Conservation (phyloP, 2,888 invertebrate species). For the Pantelozetes paolii region DNA sequence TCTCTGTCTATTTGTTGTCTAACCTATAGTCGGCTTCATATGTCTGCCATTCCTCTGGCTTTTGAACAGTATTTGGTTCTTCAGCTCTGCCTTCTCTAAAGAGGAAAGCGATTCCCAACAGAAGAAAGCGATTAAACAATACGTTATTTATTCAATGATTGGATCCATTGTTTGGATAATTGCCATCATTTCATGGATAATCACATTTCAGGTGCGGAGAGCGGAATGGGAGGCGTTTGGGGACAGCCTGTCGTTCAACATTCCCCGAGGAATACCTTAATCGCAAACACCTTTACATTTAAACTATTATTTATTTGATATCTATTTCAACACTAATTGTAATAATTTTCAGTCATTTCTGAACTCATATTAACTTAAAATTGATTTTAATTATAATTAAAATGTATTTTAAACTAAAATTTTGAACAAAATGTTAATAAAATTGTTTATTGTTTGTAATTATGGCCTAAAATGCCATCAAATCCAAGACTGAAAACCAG, state of each 20-base stretch:
- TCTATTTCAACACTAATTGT: background rate
- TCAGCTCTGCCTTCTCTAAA: slow-evolving; percentile 30
- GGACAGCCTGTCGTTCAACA: slow-evolving; percentile 43
- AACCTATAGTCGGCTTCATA: slow-evolving; percentile 37
- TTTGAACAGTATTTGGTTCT: slow-evolving; percentile 43
- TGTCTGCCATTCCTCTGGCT: slow-evolving; percentile 43
- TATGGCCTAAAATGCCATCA: too few relatives aligned
- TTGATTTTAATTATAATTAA: too few relatives aligned
- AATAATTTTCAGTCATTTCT: too few relatives aligned
- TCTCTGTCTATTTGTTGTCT: background rate
- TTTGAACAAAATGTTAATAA: too few relatives aligned
- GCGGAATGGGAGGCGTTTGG: slow-evolving; percentile 40
- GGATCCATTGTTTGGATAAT: slow-evolving; percentile 38
- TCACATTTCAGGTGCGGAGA: slow-evolving; percentile 42
- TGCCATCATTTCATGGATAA: slow-evolving; percentile 37
- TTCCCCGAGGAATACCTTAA: slow-evolving; percentile 42
- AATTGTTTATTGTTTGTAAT: too few relatives aligned
- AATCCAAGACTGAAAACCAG: too few relatives aligned
- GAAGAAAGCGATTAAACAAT: slow-evolving; percentile 19
- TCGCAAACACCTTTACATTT: too few relatives aligned
- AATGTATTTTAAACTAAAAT: too few relatives aligned
- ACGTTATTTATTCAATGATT: slow-evolving; percentile 37
- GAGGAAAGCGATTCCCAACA: background rate
- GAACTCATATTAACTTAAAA: too few relatives aligned
- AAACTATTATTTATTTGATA: background rate